These are phyloP conservation scores for Bucorvus abyssinicus DNA, from an alignment of 2,797 vertebrate genomes.

Conservation along the genomic window DNA sequence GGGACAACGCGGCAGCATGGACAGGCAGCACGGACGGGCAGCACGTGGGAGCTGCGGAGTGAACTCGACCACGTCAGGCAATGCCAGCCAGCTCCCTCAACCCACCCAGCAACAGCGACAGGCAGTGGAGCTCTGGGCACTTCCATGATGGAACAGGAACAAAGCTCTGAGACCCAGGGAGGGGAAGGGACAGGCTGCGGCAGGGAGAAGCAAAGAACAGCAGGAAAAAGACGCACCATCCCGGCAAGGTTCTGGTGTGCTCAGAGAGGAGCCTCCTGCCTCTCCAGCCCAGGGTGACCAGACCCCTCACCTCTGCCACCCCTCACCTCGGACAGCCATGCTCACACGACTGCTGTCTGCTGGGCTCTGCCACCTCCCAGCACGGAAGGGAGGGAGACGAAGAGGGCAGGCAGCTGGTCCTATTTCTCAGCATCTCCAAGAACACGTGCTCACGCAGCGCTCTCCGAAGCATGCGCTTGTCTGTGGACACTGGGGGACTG, in stretches of 20 bases:
- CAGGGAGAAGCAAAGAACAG: background rate
- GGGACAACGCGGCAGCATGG: fast-evolving
- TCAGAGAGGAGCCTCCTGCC: background rate
- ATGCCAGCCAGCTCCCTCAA: background rate
- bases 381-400: background rate
- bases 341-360: background rate
- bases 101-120: background rate
- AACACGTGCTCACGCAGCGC: background rate
- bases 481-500: background rate
- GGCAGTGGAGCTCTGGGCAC: background rate
- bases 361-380: background rate
- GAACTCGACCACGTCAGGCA: background rate
- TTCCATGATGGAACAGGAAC: background rate
- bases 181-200: background rate
- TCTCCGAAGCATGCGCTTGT: background rate
- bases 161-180: background rate
- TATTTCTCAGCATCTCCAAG: background rate
- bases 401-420: background rate
- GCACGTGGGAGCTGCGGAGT: fast-evolving
- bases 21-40: background rate
- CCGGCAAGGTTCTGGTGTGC: background rate
- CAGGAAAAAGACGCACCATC: background rate
- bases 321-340: background rate
- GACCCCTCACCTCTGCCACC: background rate
- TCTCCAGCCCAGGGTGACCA: background rate